These are phyloP conservation scores for Abrostola tripartita DNA, from an alignment of 2,888 invertebrate genomes.

Conservation along the genomic window DNA sequence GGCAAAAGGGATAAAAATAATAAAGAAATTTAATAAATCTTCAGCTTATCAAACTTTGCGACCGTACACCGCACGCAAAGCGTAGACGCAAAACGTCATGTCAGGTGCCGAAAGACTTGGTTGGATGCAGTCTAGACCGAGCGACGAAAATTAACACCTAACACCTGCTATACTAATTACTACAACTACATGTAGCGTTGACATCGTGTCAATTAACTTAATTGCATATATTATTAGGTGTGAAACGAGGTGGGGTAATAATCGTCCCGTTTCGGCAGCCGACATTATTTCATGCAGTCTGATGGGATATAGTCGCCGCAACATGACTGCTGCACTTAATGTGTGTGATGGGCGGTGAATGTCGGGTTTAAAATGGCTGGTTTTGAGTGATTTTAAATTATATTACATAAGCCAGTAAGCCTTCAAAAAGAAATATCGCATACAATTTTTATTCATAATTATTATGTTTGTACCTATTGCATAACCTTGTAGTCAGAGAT, in stretches of 20 bases:
- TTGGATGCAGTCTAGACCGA: constrained; percentile 30
- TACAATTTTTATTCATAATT: too few relatives aligned
- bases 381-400: not conserved
- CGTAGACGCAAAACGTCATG: constrained; percentile 31
- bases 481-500: too few relatives aligned
- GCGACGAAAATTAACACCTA: constrained; percentile 50
- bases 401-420: not conserved
- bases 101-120: constrained; percentile 28
- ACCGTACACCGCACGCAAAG: constrained; percentile 15
- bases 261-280: constrained; percentile 47
- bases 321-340: constrained; percentile 41
- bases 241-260: constrained; percentile 53
- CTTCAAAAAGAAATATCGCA: too few relatives aligned
- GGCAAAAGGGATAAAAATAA: too few relatives aligned
- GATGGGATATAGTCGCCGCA: constrained; percentile 52
- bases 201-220: constrained; percentile 51
- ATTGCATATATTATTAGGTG: constrained; percentile 61
- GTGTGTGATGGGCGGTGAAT: constrained; percentile 22
- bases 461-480: too few relatives aligned
- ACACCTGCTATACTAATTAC: constrained; percentile 53
- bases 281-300: constrained; percentile 53
- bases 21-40: too few relatives aligned
- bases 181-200: constrained; percentile 35
- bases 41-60: constrained; percentile 1
- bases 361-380: constrained; percentile 17